phyloP scores from a whole-genome alignment of 1,140 invertebrate genomes.

The Scaptomyza pallida region DNA sequence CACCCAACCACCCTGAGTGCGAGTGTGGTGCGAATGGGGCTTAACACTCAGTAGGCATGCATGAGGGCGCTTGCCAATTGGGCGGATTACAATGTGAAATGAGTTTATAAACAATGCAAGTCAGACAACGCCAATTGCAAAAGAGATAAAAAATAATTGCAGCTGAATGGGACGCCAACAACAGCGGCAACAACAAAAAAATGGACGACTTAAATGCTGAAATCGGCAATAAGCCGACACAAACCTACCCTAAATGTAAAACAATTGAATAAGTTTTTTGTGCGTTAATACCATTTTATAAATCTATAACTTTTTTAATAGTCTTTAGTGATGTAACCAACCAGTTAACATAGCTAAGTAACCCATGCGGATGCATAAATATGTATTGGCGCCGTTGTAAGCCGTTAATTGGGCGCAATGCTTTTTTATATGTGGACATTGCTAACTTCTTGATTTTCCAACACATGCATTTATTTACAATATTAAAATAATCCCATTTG shows the following conservation, averaged over 20 bases:
- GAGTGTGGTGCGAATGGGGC: slow-evolving; percentile 5
- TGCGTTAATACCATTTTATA: neutral
- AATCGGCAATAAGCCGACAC: neutral
- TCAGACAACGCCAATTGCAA: slow-evolving; percentile 53
- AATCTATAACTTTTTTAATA: neutral
- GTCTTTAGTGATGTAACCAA: neutral
- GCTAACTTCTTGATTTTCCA: slow-evolving; percentile 72
- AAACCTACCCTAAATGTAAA: slow-evolving; percentile 10
- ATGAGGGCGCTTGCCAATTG: slow-evolving; percentile 69
- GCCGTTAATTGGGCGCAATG: slow-evolving; percentile 46
- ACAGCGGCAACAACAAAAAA: slow-evolving; percentile 17
- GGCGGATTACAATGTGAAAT: slow-evolving; percentile 77
- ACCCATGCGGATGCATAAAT: neutral
- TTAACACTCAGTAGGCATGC: slow-evolving; percentile 67
- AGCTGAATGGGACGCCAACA: slow-evolving; percentile 55
- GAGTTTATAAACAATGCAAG: slow-evolving; percentile 76
- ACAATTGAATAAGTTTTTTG: neutral
- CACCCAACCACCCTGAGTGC: slow-evolving; percentile 3
- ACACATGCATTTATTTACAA: slow-evolving; percentile 71
- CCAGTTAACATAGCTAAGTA: neutral
- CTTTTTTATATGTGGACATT: slow-evolving; percentile 6
- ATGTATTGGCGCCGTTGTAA: slow-evolving; percentile 25
- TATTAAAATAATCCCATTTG: slow-evolving; percentile 80
- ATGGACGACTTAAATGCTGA: slow-evolving; percentile 1
- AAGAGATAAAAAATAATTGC: slow-evolving; percentile 80